Evolutionary conservation across 1,140 invertebrate genomes (phyloP).

Genomic region (Cardiocondyla obscurior): DNA sequence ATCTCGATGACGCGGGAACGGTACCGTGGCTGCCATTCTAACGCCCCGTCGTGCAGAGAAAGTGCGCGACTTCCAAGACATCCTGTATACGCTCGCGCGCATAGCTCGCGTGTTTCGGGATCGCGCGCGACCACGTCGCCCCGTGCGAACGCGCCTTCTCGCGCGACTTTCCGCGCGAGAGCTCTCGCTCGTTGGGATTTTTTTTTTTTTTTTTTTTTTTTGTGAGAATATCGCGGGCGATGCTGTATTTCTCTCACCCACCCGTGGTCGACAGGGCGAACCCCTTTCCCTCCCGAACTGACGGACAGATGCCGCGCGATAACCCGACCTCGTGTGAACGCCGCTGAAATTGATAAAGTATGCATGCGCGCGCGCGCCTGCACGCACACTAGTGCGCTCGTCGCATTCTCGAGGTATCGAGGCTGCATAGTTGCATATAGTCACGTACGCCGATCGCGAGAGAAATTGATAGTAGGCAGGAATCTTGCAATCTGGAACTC

Average conservation of each 20-base stretch:
- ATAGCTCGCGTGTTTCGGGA: slow-evolving; percentile 13
- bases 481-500: neutral
- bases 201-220: neutral
- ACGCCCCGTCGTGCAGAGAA: slow-evolving; percentile 3
- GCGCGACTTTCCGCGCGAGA: neutral
- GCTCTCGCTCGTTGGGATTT: neutral
- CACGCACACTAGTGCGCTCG: neutral
- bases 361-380: neutral
- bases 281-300: too few relatives aligned
- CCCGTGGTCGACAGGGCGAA: neutral
- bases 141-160: slow-evolving; percentile 8
- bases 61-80: slow-evolving; percentile 28
- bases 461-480: slow-evolving; percentile 23
- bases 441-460: slow-evolving; percentile 19
- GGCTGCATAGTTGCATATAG: slow-evolving; percentile 40
- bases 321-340: neutral
- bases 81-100: slow-evolving; percentile 4
- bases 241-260: neutral
- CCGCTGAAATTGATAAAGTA: slow-evolving; percentile 26
- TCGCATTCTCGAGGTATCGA: slow-evolving; percentile 18
- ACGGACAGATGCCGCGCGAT: neutral
- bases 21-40: neutral
- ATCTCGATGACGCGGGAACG: too few relatives aligned
- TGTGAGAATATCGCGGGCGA: neutral
- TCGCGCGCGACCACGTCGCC: slow-evolving; percentile 10